Percentiles rank a stretch among this genome's conserved stretches.
These are phyloP conservation scores for Monoplex corrugatus DNA, from an alignment of 2,888 invertebrate species.

Conservation along the genomic window DNA sequence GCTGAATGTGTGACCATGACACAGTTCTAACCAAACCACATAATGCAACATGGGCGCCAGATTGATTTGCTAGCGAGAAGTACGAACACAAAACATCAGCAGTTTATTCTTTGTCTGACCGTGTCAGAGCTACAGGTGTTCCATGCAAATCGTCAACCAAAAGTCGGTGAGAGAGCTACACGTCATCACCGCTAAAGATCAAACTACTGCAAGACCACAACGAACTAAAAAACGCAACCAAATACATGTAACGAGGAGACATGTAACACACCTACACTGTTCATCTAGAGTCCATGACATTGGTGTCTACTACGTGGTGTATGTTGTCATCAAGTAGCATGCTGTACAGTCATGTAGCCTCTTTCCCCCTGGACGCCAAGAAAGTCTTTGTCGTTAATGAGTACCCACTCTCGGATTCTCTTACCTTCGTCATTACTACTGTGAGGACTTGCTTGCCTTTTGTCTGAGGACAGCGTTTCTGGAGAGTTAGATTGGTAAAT, in stretches of 20 bases:
- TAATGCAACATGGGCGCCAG: background rate
- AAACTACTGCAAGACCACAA: slow-evolving; percentile 19
- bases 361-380: background rate
- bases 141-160: slow-evolving; percentile 25
- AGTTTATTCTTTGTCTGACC: background rate
- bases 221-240: background rate
- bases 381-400: background rate
- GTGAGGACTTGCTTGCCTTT: background rate
- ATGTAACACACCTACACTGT: background rate
- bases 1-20: background rate
- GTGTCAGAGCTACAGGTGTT: background rate
- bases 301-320: background rate
- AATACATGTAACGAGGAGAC: background rate
- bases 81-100: slow-evolving; percentile 22
- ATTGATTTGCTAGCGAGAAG: too few relatives aligned
- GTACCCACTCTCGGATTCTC: background rate
- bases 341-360: background rate
- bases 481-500: too few relatives aligned
- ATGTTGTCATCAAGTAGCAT: slow-evolving; percentile 14
- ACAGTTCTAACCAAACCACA: background rate
- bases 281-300: slow-evolving; percentile 10
- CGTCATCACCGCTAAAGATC: background rate
- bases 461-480: background rate
- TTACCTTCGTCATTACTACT: background rate
- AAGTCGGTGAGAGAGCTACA: background rate